A percentile compares a stretch with the other conserved stretches of the same genome.
These are phyloP conservation scores for Diarsia mendica DNA, from an alignment of 2,888 invertebrate species.

Conservation along the genomic window DNA sequence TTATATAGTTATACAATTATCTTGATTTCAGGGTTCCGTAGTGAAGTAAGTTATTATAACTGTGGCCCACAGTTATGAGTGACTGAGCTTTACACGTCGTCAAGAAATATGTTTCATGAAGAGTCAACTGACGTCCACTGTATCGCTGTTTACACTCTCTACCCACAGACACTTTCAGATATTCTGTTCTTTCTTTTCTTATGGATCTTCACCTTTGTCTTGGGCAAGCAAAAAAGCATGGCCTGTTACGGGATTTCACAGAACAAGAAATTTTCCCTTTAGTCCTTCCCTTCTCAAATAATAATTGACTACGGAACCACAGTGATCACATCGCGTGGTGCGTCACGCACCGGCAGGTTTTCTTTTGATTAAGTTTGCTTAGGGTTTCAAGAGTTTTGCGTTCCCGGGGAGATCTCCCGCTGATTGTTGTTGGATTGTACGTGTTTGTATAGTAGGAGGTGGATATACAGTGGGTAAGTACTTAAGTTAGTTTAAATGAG, in stretches of 20 bases:
- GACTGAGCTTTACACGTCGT: no score
- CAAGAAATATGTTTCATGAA: neutral
- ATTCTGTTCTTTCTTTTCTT: neutral
- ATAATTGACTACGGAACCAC: constrained; percentile 19
- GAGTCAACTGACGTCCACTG: neutral
- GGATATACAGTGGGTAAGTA: neutral
- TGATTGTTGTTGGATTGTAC: constrained; percentile 20
- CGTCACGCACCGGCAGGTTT: constrained; percentile 46
- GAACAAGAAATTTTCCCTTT: neutral
- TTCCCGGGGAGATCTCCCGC: constrained; percentile 25
- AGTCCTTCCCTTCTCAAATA: neutral
- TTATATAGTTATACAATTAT: constrained; percentile 15
- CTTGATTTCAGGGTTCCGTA: constrained; percentile 10
- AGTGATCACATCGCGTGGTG: neutral
- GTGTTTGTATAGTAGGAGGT: constrained; percentile 2
- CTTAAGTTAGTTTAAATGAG: no score
- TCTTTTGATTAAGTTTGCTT: constrained; percentile 56
- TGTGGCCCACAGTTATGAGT: neutral
- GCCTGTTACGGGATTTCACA: neutral
- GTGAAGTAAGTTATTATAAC: neutral
- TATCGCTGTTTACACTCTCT: no score
- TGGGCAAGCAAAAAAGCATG: neutral
- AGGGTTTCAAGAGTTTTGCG: constrained; percentile 44
- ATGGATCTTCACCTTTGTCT: neutral
- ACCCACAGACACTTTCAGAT: neutral